Evolutionary conservation across 2,797 vertebrate genomes (phyloP).

Genomic region (Alfaro cultratus): DNA sequence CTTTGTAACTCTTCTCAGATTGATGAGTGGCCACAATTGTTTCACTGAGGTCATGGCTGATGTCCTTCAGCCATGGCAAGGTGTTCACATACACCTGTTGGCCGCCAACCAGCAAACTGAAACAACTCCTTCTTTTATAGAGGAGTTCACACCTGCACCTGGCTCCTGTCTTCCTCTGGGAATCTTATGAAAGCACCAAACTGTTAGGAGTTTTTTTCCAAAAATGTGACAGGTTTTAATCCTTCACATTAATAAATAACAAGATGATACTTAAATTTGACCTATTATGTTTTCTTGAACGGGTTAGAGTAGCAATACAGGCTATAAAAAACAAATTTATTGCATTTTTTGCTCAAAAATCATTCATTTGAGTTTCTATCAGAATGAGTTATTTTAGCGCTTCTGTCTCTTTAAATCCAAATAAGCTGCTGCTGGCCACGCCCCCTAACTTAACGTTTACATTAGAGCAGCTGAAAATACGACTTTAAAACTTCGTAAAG

Average conservation of each 20-base stretch:
- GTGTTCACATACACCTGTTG: background rate
- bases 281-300: too few relatives aligned
- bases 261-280: background rate
- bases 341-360: too few relatives aligned
- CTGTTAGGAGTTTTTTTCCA: background rate
- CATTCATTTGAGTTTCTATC: too few relatives aligned
- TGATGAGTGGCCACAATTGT: background rate
- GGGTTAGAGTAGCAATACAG: too few relatives aligned
- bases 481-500: too few relatives aligned
- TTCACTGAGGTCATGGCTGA: background rate
- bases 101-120: background rate
- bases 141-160: background rate
- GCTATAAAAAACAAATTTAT: too few relatives aligned
- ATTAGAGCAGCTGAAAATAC: too few relatives aligned
- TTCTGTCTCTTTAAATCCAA: too few relatives aligned
- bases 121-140: background rate
- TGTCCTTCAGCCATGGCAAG: background rate
- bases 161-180: background rate
- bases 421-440: too few relatives aligned
- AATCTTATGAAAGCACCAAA: background rate
- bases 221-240: background rate
- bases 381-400: too few relatives aligned
- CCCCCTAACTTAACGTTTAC: too few relatives aligned
- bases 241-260: background rate
- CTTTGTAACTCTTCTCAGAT: background rate